Evolutionary conservation across 2,797 vertebrate species (phyloP).

Genomic region (Sebastes trivittatus): DNA sequence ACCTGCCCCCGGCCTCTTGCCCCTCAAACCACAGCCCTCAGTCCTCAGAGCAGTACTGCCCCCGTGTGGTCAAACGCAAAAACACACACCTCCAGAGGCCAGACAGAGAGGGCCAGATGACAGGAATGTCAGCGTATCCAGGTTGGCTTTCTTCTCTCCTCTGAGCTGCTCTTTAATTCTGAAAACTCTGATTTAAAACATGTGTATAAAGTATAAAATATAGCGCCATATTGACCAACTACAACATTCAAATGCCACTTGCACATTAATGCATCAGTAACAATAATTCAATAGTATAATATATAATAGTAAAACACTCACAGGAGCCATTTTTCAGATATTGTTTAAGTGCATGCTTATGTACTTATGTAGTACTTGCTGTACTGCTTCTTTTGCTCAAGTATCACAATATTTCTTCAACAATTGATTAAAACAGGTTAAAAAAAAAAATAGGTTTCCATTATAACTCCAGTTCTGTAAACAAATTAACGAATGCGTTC

Average conservation of each 20-base stretch:
- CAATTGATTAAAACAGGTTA: background rate
- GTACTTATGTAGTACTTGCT: background rate
- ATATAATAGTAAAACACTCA: background rate
- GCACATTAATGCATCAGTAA: background rate
- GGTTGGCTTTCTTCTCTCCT: constrained; percentile 51
- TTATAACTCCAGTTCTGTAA: background rate
- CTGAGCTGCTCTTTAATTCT: background rate
- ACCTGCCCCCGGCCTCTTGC: constrained; percentile 54
- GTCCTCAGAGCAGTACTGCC: constrained; percentile 78
- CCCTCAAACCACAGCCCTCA: constrained; percentile 46
- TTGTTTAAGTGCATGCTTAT: background rate
- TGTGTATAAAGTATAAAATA: background rate
- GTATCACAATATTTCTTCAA: background rate
- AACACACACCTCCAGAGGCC: constrained; percentile 63
- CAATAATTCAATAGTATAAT: background rate
- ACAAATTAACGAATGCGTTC: background rate
- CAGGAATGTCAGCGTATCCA: constrained; percentile 83
- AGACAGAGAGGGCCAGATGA: constrained; percentile 72
- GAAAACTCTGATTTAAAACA: background rate
- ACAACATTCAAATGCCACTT: background rate
- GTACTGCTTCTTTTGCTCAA: background rate
- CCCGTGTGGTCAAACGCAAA: constrained; percentile 82
- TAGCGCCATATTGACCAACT: background rate
- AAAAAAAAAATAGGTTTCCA: too few species aligned
- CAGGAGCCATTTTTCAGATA: background rate